phyloP scores from a whole-genome alignment of 2,797 vertebrate species.

The Tangara arthus region DNA sequence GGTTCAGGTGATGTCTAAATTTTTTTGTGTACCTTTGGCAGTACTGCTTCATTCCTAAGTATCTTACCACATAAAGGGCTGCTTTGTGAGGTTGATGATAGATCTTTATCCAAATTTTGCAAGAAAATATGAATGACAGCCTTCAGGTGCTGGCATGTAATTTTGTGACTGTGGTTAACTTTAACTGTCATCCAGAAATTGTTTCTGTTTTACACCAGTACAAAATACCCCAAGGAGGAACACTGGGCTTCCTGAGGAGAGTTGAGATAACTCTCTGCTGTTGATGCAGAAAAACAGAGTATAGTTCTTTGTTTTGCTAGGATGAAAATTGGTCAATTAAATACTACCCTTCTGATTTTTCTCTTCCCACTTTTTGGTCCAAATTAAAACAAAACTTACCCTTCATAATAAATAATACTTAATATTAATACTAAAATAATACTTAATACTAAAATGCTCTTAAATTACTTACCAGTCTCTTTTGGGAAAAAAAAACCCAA shows the following conservation, averaged over 20 bases:
- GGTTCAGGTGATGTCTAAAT: neutral
- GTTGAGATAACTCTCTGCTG: neutral
- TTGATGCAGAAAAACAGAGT: neutral
- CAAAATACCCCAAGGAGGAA: neutral
- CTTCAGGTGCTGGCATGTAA: neutral
- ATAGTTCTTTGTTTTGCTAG: neutral
- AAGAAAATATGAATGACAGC: neutral
- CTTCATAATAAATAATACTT: neutral
- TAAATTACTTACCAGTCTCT: neutral
- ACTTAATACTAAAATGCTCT: neutral
- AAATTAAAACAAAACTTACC: neutral
- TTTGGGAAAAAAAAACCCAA: rapidly evolving
- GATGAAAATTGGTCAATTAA: neutral
- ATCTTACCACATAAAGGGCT: neutral
- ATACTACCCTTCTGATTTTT: neutral
- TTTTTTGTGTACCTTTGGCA: neutral
- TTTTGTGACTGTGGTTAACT: neutral
- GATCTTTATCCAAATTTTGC: neutral
- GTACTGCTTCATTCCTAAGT: neutral
- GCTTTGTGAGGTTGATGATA: neutral
- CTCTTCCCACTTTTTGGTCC: neutral
- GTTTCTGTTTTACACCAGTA: neutral
- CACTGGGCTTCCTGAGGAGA: neutral
- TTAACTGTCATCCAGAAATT: neutral
- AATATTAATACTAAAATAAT: neutral